phyloP scores from a whole-genome alignment of 2,113 vertebrate genomes.

The Emydocephalus ijimae region DNA sequence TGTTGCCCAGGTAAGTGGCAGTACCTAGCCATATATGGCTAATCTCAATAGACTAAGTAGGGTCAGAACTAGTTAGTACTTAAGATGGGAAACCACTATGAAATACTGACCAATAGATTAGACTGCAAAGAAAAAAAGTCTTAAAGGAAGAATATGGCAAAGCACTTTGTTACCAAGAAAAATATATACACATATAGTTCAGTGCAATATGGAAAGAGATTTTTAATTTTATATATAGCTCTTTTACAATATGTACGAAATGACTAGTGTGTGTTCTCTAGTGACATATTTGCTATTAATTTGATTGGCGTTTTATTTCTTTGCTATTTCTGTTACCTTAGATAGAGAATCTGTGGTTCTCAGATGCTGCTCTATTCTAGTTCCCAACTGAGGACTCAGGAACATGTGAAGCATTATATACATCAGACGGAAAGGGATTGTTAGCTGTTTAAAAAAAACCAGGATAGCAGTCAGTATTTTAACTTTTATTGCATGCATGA shows the following conservation, averaged over 20 bases:
- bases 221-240: background rate
- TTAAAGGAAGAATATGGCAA: background rate
- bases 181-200: background rate
- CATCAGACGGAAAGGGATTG: background rate
- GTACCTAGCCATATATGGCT: background rate
- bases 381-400: background rate
- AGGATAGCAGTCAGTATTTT: conserved; percentile 31
- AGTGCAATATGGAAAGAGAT: background rate
- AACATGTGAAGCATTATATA: background rate
- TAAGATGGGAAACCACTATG: background rate
- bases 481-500: conserved; percentile 66
- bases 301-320: background rate
- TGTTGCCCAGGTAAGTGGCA: background rate
- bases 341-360: background rate
- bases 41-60: background rate
- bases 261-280: background rate
- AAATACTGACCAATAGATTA: background rate
- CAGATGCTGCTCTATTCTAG: background rate
- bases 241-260: background rate
- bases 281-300: background rate
- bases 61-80: background rate
- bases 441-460: conserved; percentile 34
- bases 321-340: background rate
- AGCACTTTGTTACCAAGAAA: background rate
- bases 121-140: background rate